Percentiles rank a stretch among this genome's conserved stretches.
Conservation (phyloP, 2,888 invertebrate genomes). For the Tinea pellionella region DNA sequence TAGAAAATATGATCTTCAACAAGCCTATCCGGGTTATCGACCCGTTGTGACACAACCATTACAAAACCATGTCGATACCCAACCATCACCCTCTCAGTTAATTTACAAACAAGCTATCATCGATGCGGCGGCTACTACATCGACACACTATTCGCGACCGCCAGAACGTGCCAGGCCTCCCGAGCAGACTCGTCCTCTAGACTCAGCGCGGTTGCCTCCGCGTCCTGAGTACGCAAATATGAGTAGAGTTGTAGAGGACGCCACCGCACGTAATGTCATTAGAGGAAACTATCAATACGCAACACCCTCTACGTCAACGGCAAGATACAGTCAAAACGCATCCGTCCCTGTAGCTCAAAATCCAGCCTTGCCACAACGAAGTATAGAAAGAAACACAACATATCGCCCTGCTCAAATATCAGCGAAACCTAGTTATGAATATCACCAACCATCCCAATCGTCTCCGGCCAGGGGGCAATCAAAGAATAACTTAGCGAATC, state of each 20-base stretch:
- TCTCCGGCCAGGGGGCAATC: conserved; percentile 44
- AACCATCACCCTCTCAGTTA: conserved; percentile 28
- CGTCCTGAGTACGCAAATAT: conserved; percentile 40
- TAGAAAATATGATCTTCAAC: conserved; percentile 57
- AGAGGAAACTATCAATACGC: conserved; percentile 45
- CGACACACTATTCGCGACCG: conserved; percentile 39
- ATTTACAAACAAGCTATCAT: conserved; percentile 16
- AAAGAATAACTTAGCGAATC: conserved; percentile 50
- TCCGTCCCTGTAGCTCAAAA: conserved; percentile 39
- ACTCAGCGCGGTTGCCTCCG: conserved; percentile 35
- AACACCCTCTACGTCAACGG: conserved; percentile 47
- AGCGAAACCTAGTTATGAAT: conserved; percentile 46
- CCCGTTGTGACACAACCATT: conserved; percentile 37
- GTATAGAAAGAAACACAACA: conserved; percentile 27
- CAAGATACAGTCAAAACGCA: conserved; percentile 36
- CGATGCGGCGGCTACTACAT: conserved; percentile 32
- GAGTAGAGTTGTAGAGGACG: conserved; percentile 22
- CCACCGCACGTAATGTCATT: conserved; percentile 16
- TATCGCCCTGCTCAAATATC: conserved; percentile 21
- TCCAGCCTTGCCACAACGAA: conserved; percentile 28
- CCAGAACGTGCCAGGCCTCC: conserved; percentile 43
- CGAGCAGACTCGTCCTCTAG: conserved; percentile 37
- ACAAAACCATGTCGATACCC: conserved; percentile 44
- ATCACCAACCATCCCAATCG: conserved; percentile 36
- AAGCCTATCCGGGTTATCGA: conserved; percentile 56